Evolutionary conservation across 2,888 invertebrate genomes (phyloP).

Genomic region (Atherix ibis): DNA sequence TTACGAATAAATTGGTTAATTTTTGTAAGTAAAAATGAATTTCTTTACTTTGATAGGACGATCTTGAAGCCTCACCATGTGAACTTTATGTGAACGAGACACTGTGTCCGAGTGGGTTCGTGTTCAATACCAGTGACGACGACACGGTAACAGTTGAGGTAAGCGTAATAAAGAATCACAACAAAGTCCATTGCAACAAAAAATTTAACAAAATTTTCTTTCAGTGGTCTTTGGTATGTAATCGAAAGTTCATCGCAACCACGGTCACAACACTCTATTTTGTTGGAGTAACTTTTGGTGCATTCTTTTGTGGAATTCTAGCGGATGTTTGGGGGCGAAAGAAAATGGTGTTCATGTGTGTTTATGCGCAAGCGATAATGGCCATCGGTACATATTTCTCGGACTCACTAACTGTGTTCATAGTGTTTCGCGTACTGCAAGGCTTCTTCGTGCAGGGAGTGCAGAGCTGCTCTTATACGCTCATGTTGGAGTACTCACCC

Average conservation of each 20-base stretch:
- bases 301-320: conserved; percentile 28
- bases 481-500: conserved; percentile 36
- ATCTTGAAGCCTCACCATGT: too few relatives aligned
- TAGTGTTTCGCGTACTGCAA: conserved; percentile 29
- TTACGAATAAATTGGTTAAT: too few relatives aligned
- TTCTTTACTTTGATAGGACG: too few relatives aligned
- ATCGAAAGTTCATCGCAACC: conserved; percentile 21
- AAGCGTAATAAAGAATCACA: neutral
- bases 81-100: conserved; percentile 10
- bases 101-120: conserved; percentile 16
- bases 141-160: conserved; percentile 14
- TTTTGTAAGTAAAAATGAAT: too few relatives aligned
- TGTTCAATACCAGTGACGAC: conserved; percentile 18
- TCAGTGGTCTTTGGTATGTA: conserved; percentile 31
- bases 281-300: conserved; percentile 30
- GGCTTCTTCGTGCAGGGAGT: conserved; percentile 36
- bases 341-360: conserved; percentile 29
- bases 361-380: conserved; percentile 27
- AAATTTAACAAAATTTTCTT: neutral
- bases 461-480: conserved; percentile 34
- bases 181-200: neutral
- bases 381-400: conserved; percentile 17
- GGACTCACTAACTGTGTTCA: conserved; percentile 25
- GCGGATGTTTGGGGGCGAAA: conserved; percentile 32
- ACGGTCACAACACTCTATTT: conserved; percentile 28